These are phyloP conservation scores for Phacellophora camtschatica DNA, from an alignment of 30 jellyfish, hydroid and myxozoan species.

Conservation along the genomic window DNA sequence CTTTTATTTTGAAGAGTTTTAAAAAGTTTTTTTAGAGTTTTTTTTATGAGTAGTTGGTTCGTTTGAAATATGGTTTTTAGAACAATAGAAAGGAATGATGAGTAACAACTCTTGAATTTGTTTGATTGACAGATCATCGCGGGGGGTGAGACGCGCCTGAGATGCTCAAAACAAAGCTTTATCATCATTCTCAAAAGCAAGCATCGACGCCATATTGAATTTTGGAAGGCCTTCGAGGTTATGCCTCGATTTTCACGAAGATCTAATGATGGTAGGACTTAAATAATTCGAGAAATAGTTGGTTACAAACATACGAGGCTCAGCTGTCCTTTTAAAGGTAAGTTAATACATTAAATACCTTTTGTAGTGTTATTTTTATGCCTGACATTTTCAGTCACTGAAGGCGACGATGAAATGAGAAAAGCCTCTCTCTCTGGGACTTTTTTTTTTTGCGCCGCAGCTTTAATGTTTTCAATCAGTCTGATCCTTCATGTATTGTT, in stretches of 20 bases:
- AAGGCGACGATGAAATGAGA: background rate
- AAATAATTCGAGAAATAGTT: background rate
- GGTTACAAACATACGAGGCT: background rate
- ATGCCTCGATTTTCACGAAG: background rate
- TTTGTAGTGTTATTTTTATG: background rate
- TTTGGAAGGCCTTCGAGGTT: background rate
- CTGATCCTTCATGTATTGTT: too few species aligned
- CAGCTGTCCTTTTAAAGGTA: background rate
- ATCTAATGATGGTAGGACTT: background rate
- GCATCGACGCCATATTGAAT: constrained; percentile 81
- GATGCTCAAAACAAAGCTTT: constrained; percentile 67
- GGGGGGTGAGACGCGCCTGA: constrained; percentile 98
- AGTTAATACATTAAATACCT: background rate
- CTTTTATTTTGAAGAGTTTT: too few species aligned
- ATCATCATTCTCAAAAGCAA: constrained; percentile 51
- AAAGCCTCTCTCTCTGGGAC: background rate
- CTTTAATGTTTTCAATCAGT: too few species aligned
- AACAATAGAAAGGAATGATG: constrained; percentile 8
- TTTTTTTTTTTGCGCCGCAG: too few species aligned
- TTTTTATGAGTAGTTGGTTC: background rate
- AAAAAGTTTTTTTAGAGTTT: too few species aligned
- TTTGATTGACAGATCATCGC: constrained; percentile 79
- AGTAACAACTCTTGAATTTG: constrained; percentile 50
- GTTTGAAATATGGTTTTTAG: background rate
- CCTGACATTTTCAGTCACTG: background rate